phyloP scores from a whole-genome alignment of 2,113 vertebrate species.

The Phaetusa simplex region DNA sequence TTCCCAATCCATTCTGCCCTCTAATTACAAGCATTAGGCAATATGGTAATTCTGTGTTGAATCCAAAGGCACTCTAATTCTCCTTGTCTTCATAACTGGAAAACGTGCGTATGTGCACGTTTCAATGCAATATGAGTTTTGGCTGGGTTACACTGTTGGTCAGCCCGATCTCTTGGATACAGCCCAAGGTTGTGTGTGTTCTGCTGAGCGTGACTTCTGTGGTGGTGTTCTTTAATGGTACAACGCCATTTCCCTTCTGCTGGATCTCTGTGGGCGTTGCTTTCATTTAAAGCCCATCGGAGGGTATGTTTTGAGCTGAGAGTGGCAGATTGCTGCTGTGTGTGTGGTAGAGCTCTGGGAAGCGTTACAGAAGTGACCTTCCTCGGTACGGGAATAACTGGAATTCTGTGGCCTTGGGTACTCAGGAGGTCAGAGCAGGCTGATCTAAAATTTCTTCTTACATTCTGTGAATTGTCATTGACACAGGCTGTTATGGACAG shows the following conservation, averaged over 20 bases:
- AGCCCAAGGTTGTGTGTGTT: not conserved
- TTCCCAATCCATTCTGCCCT: slow-evolving; percentile 36
- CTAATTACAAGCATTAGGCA: slow-evolving; percentile 60
- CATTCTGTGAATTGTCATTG: not conserved
- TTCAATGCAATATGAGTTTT: not conserved
- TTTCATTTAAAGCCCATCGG: not conserved
- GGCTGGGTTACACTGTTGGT: not conserved
- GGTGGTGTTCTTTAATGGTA: not conserved
- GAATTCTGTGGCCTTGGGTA: not conserved
- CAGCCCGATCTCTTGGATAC: not conserved
- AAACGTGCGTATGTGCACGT: not conserved
- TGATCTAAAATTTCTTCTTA: not conserved
- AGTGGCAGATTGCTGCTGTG: not conserved
- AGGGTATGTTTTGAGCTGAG: not conserved
- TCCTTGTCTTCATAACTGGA: not conserved
- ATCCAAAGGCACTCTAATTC: slow-evolving; percentile 3
- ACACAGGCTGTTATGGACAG: not conserved
- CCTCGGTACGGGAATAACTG: not conserved
- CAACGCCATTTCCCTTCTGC: not conserved
- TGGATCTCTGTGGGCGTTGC: not conserved
- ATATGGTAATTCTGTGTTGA: slow-evolving; percentile 27
- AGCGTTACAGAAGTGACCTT: not conserved
- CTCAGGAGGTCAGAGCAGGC: not conserved
- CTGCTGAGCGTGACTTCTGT: not conserved
- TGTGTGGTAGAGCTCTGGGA: fast-evolving